Percentiles rank a stretch among this genome's conserved stretches.
Conservation (phyloP, 2,797 vertebrate genomes). For the Lemur catta region DNA sequence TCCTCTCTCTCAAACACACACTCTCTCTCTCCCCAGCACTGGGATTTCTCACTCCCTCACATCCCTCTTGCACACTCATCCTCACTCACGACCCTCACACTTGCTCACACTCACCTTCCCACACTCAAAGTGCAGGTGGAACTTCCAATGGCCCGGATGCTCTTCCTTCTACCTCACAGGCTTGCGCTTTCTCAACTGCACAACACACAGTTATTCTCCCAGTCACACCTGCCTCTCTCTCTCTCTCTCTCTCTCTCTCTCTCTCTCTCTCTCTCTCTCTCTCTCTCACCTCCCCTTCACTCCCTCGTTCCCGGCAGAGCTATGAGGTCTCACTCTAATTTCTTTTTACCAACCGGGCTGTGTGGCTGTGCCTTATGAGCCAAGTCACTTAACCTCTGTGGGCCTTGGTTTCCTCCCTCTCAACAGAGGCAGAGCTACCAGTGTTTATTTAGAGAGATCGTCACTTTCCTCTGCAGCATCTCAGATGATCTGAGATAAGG, state of each 20-base stretch:
- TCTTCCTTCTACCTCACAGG: neutral
- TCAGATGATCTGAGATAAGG: neutral
- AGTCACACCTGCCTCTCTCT: neutral
- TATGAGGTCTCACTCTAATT: neutral
- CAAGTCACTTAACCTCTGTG: neutral
- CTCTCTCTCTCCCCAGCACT: neutral
- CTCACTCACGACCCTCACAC: neutral
- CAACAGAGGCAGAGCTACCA: neutral
- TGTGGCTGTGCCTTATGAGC: neutral
- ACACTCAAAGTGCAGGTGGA: neutral
- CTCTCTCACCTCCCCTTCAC: no score
- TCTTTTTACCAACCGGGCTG: neutral
- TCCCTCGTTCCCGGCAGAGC: neutral
- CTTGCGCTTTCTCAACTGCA: fast-evolving
- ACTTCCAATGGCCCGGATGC: neutral
- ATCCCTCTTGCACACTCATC: neutral
- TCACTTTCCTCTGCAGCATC: neutral
- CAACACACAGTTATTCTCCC: neutral
- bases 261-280: no score
- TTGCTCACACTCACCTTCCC: neutral
- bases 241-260: fast-evolving
- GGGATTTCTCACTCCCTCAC: neutral
- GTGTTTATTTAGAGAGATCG: neutral
- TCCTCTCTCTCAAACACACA: neutral
- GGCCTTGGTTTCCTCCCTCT: neutral